These are phyloP conservation scores for Xylophagus ater DNA, from an alignment of 2,888 invertebrate genomes.

Conservation along the genomic window DNA sequence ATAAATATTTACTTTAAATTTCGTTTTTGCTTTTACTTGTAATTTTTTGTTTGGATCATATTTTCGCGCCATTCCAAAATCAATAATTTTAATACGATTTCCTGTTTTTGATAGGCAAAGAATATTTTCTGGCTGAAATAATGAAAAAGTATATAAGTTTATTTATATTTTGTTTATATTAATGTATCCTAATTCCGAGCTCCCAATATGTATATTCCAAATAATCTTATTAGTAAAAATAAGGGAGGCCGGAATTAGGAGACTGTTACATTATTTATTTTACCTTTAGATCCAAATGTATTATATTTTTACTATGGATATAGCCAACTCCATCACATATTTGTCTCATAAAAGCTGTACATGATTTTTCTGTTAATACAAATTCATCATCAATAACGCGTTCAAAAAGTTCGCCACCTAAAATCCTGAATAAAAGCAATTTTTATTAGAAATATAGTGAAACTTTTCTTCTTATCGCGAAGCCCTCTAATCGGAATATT, in stretches of 20 bases:
- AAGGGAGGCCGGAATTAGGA: no score
- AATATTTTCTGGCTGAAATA: conserved; percentile 83
- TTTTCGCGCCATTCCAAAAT: conserved; percentile 84
- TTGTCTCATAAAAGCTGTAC: conserved; percentile 88
- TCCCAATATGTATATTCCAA: no score
- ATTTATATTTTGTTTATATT: neutral
- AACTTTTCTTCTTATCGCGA: no score
- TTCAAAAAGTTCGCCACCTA: conserved; percentile 91
- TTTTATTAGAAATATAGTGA: conserved; percentile 1
- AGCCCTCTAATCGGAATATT: no score
- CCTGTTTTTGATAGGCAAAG: conserved; percentile 83
- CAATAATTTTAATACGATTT: conserved; percentile 91
- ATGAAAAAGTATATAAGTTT: conserved; percentile 1
- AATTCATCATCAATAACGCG: conserved; percentile 93
- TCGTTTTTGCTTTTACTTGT: conserved; percentile 36
- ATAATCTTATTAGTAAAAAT: no score
- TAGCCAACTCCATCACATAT: conserved; percentile 92
- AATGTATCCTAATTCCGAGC: neutral
- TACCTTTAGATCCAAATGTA: conserved; percentile 94
- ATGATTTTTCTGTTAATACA: conserved; percentile 84
- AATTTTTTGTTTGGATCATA: conserved; percentile 79
- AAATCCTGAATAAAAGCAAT: conserved; percentile 62
- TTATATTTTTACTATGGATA: conserved; percentile 80
- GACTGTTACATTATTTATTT: no score
- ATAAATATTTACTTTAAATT: conserved; percentile 66